Evolutionary conservation across 2,888 invertebrate genomes (phyloP).

Genomic region (Meteorus colon): DNA sequence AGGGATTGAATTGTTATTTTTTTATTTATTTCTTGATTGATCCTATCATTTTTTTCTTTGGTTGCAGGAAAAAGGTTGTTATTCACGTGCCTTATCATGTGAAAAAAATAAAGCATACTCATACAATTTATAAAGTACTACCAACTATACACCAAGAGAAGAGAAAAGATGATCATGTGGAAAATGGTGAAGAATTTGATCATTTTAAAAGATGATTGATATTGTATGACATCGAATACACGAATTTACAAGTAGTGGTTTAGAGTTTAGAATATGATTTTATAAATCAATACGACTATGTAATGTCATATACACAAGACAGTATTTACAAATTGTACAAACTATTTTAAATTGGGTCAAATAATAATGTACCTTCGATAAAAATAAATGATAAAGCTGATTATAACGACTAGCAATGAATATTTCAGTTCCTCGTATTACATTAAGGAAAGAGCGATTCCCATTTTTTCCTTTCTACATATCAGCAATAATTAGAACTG

Average conservation of each 20-base stretch:
- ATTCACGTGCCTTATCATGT: slow-evolving; percentile 81
- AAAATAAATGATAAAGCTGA: background rate
- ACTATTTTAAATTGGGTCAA: background rate
- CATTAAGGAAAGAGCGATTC: too few species aligned
- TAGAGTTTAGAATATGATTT: background rate
- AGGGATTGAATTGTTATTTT: background rate
- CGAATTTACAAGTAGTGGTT: background rate
- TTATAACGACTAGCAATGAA: background rate
- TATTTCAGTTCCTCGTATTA: background rate
- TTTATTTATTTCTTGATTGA: background rate
- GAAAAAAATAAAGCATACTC: slow-evolving; percentile 82
- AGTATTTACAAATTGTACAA: background rate
- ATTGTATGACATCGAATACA: background rate
- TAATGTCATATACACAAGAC: background rate
- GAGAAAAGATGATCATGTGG: slow-evolving; percentile 43
- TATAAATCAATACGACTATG: background rate
- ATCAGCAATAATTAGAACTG: too few species aligned
- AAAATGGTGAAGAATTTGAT: slow-evolving; percentile 51
- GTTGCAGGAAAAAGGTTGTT: slow-evolving; percentile 79
- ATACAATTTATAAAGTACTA: slow-evolving; percentile 82
- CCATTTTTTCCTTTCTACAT: too few species aligned
- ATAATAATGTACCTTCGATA: background rate
- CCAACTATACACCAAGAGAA: slow-evolving; percentile 72
- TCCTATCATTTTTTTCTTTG: slow-evolving; percentile 36
- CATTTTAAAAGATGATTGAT: slow-evolving; percentile 50